Evolutionary conservation across 1,140 invertebrate genomes (phyloP), one percentile per base, ranked within the genome.

Genomic region (Parapsyche elsis): DNA sequence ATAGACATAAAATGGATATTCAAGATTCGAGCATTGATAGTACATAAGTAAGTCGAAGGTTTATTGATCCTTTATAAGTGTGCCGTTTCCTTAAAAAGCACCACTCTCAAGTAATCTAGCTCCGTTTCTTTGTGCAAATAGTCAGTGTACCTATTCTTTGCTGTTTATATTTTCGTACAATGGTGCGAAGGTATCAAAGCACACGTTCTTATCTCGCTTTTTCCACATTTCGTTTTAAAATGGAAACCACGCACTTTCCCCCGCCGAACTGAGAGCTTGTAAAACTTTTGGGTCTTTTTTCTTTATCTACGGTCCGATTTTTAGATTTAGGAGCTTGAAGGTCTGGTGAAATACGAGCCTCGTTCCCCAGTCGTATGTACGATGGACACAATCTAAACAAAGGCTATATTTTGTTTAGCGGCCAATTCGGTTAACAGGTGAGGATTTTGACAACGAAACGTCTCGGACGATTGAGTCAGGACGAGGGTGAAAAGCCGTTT

Each of bases 321-420:
- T 67, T 67, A 67, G 21, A 67, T 67, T 67, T 67, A 19, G 21
- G 23, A 67, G 23, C 64, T 67, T 67, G 4, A 53, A 10, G 49
- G 1, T 16, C 49, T 67, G 19, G 19, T 24, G 64, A 67, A 26
- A 67, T 67, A 67, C 24, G 24, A 67, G 5, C 64, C 14, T 21
- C 0, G 21, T 12, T 67, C 30, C 30, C 30, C 30, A 38, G 2
- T 38, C 30, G 1, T 7, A 1, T 7, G 30, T 38, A 38, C 30
- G 7, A 38, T 67, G 26, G 64, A 26, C 64, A n/a, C 23, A 23
- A 24, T 67, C 21, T 67, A 67, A 23, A 67, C 64, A 67, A 67
- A 67, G 64, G 64, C 24, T 9, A 23, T 61, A 23, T 23, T 61
- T 61, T 23, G 49, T 53, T 53, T 53, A 16, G 49, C 49, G 12